A percentile compares a stretch with the other conserved stretches of the same genome.
Evolutionary conservation across 1,140 invertebrate genomes (phyloP).

Genomic region (Zaprionus gabonicus): DNA sequence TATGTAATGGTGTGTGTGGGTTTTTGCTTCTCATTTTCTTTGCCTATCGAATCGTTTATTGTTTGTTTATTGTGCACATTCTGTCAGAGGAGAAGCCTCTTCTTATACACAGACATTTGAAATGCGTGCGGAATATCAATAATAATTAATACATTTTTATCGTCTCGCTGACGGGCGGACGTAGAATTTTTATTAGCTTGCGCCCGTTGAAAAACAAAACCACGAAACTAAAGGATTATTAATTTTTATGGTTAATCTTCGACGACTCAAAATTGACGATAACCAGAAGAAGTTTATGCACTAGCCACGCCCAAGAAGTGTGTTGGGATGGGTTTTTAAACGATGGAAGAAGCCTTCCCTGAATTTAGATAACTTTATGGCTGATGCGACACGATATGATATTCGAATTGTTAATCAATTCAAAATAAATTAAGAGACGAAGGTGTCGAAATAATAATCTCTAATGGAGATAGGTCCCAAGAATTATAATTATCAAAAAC

Average conservation of each 20-base stretch:
- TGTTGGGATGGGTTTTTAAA: slow-evolving; percentile 19
- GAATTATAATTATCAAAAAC: too few relatives aligned
- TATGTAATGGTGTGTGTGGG: slow-evolving; percentile 1
- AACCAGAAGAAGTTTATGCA: slow-evolving; percentile 35
- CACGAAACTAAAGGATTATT: slow-evolving; percentile 53
- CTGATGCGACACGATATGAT: slow-evolving; percentile 2
- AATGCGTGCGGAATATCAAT: slow-evolving; percentile 70
- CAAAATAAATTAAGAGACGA: not conserved
- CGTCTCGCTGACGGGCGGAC: slow-evolving; percentile 35
- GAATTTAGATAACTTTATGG: not conserved
- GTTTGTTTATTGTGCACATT: slow-evolving; percentile 50
- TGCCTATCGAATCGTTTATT: slow-evolving; percentile 41
- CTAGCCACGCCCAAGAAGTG: slow-evolving; percentile 45
- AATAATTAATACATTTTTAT: slow-evolving; percentile 72
- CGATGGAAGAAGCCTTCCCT: not conserved
- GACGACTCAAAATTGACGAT: slow-evolving; percentile 23
- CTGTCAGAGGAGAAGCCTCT: slow-evolving; percentile 12
- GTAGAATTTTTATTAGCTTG: slow-evolving; percentile 60
- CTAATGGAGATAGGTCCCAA: too few relatives aligned
- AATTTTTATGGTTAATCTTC: slow-evolving; percentile 56
- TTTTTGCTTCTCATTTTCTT: slow-evolving; percentile 24
- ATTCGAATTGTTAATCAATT: not conserved
- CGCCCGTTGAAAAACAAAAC: slow-evolving; percentile 16
- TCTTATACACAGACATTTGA: slow-evolving; percentile 21
- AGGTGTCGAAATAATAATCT: not conserved